Evolutionary conservation across 2,113 vertebrate species (phyloP).

Genomic region (Dromiciops gliroides): DNA sequence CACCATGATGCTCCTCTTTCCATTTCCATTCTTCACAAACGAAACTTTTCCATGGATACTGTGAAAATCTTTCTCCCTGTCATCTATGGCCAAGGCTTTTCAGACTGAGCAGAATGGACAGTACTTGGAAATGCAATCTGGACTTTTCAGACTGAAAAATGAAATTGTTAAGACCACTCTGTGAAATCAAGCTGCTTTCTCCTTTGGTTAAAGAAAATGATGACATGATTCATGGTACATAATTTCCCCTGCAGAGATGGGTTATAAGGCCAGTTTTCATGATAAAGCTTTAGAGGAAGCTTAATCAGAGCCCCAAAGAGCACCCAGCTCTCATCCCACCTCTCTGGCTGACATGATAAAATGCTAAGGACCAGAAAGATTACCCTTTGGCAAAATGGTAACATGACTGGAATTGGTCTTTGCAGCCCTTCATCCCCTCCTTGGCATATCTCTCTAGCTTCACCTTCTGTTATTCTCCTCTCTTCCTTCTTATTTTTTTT

Average conservation of each 20-base stretch:
- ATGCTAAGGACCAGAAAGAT: not conserved
- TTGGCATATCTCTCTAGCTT: not conserved
- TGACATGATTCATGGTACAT: no score
- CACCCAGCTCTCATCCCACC: not conserved
- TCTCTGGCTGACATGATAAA: not conserved
- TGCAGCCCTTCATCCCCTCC: not conserved
- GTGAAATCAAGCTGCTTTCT: not conserved
- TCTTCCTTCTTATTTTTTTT: not conserved
- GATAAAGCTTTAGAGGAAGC: not conserved
- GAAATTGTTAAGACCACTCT: not conserved
- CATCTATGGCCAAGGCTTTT: not conserved
- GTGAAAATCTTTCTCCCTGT: not conserved
- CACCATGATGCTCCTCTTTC: not conserved
- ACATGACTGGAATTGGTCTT: not conserved
- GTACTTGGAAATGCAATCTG: not conserved
- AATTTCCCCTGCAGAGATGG: not conserved
- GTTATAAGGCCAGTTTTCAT: not conserved
- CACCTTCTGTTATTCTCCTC: not conserved
- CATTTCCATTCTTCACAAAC: not conserved
- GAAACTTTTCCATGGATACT: not conserved
- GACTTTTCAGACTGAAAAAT: not conserved
- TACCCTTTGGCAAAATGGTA: not conserved
- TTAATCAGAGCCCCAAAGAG: not conserved
- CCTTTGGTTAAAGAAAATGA: not conserved
- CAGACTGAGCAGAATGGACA: no score